phyloP scores from a whole-genome alignment of 1,140 invertebrate species.

The Copidosoma floridanum region DNA sequence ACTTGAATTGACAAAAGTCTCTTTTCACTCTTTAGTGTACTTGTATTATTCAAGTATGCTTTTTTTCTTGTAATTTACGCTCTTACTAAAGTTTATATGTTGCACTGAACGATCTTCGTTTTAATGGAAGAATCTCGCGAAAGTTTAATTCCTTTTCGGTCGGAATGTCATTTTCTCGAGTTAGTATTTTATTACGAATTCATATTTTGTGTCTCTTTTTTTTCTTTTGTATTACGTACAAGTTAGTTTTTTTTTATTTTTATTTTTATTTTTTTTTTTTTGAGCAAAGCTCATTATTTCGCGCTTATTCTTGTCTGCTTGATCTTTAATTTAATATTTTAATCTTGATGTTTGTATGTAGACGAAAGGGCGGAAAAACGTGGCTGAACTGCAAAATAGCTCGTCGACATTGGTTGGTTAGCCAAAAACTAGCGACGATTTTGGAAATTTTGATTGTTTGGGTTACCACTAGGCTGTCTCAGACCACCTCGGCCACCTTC shows the following conservation, averaged over 20 bases:
- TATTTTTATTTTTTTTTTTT: slow-evolving; percentile 20
- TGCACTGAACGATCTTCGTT: slow-evolving; percentile 26
- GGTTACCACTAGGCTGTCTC: slow-evolving; percentile 46
- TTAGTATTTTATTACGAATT: slow-evolving; percentile 16
- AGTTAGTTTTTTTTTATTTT: slow-evolving; percentile 22
- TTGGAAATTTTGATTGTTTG: slow-evolving; percentile 45
- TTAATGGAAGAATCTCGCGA: slow-evolving; percentile 23
- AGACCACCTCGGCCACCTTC: slow-evolving; percentile 50
- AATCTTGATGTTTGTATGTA: slow-evolving; percentile 22
- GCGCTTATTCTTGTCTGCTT: slow-evolving; percentile 12
- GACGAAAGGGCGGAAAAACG: slow-evolving; percentile 3
- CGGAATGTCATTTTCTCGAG: slow-evolving; percentile 27
- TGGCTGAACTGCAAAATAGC: slow-evolving; percentile 9
- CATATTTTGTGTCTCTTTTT: too few relatives aligned
- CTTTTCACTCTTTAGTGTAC: slow-evolving; percentile 10
- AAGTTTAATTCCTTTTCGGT: slow-evolving; percentile 25
- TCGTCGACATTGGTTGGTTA: too few relatives aligned
- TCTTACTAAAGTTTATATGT: slow-evolving; percentile 25
- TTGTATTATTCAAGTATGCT: slow-evolving; percentile 16
- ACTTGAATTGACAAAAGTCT: slow-evolving; percentile 24
- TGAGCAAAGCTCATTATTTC: slow-evolving; percentile 21
- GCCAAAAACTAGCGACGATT: slow-evolving; percentile 47
- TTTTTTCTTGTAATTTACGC: slow-evolving; percentile 22
- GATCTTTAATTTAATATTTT: not conserved
- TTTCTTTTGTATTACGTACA: too few relatives aligned